Conservation (phyloP, 2,888 invertebrate species). For the Teinopalpus imperialis region DNA sequence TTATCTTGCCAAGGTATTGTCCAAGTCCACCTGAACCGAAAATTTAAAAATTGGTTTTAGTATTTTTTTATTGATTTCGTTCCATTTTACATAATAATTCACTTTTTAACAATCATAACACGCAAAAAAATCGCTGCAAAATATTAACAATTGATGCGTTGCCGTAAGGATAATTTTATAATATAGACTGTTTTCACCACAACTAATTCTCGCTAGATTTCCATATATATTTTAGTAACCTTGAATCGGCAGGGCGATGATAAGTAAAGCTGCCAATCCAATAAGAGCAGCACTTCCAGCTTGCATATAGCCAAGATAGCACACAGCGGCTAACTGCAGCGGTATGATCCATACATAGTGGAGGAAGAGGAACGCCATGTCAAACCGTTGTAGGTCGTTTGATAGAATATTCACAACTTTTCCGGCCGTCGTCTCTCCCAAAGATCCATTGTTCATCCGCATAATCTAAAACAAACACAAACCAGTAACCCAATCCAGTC, state of each 20-base stretch:
- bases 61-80: no score
- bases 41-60: no score
- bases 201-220: no score
- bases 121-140: no score
- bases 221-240: slow-evolving; percentile 75
- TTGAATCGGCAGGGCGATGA: slow-evolving; percentile 90
- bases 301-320: slow-evolving; percentile 86
- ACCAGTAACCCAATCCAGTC: no score
- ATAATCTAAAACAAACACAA: slow-evolving; percentile 51
- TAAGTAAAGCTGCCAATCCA: slow-evolving; percentile 84
- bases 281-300: slow-evolving; percentile 85
- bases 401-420: slow-evolving; percentile 94
- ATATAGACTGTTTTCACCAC: no score
- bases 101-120: no score
- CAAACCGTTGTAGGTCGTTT: slow-evolving; percentile 93
- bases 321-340: slow-evolving; percentile 82
- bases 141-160: no score
- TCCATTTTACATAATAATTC: no score
- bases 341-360: slow-evolving; percentile 94
- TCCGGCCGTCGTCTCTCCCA: slow-evolving; percentile 92
- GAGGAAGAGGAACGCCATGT: slow-evolving; percentile 86
- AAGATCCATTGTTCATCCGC: slow-evolving; percentile 79
- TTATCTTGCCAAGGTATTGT: slow-evolving; percentile 78
- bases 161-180: no score
- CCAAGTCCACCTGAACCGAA: slow-evolving; percentile 74